phyloP scores from a whole-genome alignment of 2,888 invertebrate species.

The Epirrita christyi region DNA sequence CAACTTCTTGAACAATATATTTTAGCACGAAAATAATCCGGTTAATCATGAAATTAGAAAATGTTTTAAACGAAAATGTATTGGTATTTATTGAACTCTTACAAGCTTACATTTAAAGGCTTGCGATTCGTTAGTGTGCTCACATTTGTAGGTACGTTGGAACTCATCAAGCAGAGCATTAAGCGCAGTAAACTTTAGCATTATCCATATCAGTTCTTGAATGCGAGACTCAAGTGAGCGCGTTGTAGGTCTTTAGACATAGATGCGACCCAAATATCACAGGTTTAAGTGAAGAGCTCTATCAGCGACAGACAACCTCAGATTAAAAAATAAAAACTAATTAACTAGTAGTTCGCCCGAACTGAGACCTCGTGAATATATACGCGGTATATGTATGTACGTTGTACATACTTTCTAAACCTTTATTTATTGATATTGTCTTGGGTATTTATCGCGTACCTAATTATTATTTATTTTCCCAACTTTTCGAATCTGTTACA shows the following conservation, averaged over 20 bases:
- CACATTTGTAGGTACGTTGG: not conserved
- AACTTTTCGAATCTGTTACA: no score
- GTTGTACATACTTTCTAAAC: no score
- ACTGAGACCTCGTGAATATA: no score
- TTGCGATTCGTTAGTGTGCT: constrained; percentile 7
- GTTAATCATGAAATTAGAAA: not conserved
- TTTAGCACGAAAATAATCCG: not conserved
- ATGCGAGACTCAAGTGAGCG: constrained; percentile 20
- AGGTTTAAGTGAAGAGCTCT: constrained; percentile 4
- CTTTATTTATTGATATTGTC: no score
- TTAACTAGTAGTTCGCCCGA: no score
- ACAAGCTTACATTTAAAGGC: constrained; percentile 8
- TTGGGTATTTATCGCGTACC: no score
- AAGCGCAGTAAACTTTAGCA: constrained; percentile 14
- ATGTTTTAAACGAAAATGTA: not conserved
- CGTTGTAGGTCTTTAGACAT: constrained; percentile 33
- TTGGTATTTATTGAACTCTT: constrained; percentile 11
- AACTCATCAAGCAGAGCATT: constrained; percentile 16
- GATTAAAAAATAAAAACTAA: no score
- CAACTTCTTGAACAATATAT: not conserved
- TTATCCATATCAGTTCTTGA: constrained; percentile 20
- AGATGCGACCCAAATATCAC: constrained; percentile 30
- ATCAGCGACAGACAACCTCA: no score
- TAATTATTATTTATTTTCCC: no score
- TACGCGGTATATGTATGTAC: no score